A percentile compares a stretch with the other conserved stretches of the same genome.
These are phyloP conservation scores for Falcaria lacertinaria DNA, from an alignment of 2,888 invertebrate genomes.

Conservation along the genomic window DNA sequence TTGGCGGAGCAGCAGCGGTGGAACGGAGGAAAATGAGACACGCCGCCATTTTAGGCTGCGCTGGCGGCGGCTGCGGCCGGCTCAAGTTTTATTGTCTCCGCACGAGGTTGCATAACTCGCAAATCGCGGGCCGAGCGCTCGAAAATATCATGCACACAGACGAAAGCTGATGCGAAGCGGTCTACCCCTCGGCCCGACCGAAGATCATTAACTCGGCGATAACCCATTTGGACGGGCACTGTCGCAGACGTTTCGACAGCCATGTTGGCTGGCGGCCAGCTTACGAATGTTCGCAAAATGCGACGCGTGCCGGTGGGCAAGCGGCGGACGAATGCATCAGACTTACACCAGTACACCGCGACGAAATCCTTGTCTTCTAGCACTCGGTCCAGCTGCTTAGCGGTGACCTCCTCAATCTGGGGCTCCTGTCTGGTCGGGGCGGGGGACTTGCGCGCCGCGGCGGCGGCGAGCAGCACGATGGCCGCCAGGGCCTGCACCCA, in stretches of 20 bases:
- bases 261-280: conserved; percentile 52
- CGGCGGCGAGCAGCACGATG: conserved; percentile 77
- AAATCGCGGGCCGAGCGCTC: conserved; percentile 41
- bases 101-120: conserved; percentile 67
- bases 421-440: conserved; percentile 78
- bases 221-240: conserved; percentile 68
- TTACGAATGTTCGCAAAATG: conserved; percentile 41
- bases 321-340: conserved; percentile 26
- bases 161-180: conserved; percentile 28
- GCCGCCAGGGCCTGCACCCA: conserved; percentile 72
- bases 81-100: conserved; percentile 76
- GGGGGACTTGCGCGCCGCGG: conserved; percentile 68
- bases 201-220: conserved; percentile 69
- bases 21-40: conserved; percentile 70
- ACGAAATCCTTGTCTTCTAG: conserved; percentile 95
- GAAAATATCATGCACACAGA: conserved; percentile 56
- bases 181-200: conserved; percentile 50
- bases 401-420: conserved; percentile 95
- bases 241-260: conserved; percentile 60
- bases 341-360: conserved; percentile 98
- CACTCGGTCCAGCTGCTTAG: conserved; percentile 93
- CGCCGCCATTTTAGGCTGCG: conserved; percentile 76
- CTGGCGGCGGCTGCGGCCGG: conserved; percentile 56
- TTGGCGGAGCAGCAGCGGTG: conserved; percentile 60
- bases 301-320: conserved; percentile 44